Conservation (phyloP, 1,140 invertebrate species). For the Dendrolimus punctatus region DNA sequence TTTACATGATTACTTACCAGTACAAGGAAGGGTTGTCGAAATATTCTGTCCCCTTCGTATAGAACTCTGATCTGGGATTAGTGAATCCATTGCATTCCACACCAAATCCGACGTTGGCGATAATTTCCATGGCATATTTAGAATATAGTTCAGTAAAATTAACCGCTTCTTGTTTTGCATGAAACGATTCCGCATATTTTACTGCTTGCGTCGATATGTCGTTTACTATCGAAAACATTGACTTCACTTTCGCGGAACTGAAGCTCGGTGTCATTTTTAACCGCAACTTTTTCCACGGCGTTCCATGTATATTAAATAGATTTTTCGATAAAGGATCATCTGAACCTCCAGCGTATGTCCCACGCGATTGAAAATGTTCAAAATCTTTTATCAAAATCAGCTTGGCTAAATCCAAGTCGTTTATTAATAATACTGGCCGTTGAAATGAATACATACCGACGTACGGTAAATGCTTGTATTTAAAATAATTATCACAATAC, state of each 20-base stretch:
- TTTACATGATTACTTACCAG: constrained; percentile 33
- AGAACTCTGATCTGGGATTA: constrained; percentile 71
- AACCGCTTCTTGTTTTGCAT: constrained; percentile 29
- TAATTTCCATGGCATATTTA: constrained; percentile 76
- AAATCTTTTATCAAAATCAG: constrained; percentile 75
- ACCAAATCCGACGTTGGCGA: constrained; percentile 76
- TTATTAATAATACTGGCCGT: constrained; percentile 54
- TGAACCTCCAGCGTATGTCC: constrained; percentile 67
- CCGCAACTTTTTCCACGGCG: constrained; percentile 65
- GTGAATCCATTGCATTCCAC: constrained; percentile 73
- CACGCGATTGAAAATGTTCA: constrained; percentile 72
- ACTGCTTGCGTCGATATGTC: constrained; percentile 50
- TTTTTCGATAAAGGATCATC: constrained; percentile 71
- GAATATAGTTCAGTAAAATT: constrained; percentile 74
- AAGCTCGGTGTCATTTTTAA: constrained; percentile 65
- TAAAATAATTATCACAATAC: constrained; percentile 47
- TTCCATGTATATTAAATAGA: constrained; percentile 65
- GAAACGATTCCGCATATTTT: constrained; percentile 26
- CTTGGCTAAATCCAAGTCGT: constrained; percentile 72
- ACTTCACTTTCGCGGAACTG: constrained; percentile 65
- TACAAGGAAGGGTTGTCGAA: constrained; percentile 41
- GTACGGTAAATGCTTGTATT: constrained; percentile 51
- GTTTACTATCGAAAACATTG: constrained; percentile 65
- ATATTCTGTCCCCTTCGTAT: constrained; percentile 46
- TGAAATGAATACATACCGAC: constrained; percentile 63